These are phyloP conservation scores for Prolemur simus DNA, from an alignment of 2,113 vertebrate genomes.

Conservation along the genomic window DNA sequence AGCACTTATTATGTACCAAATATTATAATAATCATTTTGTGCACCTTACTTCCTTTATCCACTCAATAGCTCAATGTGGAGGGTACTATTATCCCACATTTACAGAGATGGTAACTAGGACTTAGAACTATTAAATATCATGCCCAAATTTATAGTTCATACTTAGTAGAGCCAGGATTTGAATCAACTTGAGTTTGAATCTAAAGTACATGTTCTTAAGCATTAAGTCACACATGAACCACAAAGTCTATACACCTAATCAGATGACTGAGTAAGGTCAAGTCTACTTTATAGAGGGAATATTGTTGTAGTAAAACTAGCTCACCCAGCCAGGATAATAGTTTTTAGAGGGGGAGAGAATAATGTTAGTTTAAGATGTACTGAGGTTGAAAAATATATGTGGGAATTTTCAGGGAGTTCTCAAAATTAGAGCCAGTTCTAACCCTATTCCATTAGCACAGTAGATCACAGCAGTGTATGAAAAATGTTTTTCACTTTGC, in stretches of 20 bases:
- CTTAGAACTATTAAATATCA: background rate
- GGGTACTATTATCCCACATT: background rate
- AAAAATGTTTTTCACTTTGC: background rate
- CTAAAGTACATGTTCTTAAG: background rate
- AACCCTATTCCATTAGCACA: background rate
- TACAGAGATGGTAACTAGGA: background rate
- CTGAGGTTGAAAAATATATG: background rate
- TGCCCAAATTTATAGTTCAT: background rate
- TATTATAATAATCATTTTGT: background rate
- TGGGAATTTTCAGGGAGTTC: background rate
- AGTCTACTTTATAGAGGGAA: background rate
- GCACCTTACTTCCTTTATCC: background rate
- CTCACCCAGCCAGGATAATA: background rate
- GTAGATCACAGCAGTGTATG: background rate
- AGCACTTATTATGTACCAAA: background rate
- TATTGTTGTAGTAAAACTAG: background rate
- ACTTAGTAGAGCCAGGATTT: background rate
- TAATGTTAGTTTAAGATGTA: background rate
- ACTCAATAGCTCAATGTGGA: background rate
- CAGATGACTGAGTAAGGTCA: background rate
- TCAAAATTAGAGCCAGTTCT: background rate
- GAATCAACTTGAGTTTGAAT: background rate
- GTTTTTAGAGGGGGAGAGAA: background rate
- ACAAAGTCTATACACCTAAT: background rate
- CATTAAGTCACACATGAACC: background rate